Evolutionary conservation across 2,888 invertebrate genomes (phyloP).

Genomic region (Caenorhabditis sp.): DNA sequence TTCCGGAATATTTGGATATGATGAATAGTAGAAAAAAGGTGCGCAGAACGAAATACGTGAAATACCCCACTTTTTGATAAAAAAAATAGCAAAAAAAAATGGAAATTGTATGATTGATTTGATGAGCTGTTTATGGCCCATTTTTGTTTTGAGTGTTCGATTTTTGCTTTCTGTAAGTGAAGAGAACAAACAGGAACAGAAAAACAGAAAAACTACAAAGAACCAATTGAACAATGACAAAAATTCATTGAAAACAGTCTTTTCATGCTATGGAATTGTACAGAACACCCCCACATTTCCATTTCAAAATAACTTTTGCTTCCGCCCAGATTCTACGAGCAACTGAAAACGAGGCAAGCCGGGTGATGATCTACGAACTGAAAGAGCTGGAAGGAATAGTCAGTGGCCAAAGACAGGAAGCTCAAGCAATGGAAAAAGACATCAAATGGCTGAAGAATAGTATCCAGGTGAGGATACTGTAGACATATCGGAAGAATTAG

Average conservation of each 20-base stretch:
- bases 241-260: not conserved
- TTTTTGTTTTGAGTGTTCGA: too few relatives aligned
- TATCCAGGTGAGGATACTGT: conserved; percentile 54
- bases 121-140: too few relatives aligned
- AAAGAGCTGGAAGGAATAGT: conserved; percentile 39
- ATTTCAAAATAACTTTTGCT: not conserved
- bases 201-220: too few relatives aligned
- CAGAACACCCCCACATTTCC: too few relatives aligned
- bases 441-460: conserved; percentile 49
- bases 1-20: conserved; percentile 46
- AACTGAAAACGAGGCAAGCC: conserved; percentile 46
- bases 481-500: too few relatives aligned
- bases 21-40: conserved; percentile 48
- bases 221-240: too few relatives aligned
- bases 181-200: not conserved
- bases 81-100: not conserved
- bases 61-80: not conserved
- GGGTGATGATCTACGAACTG: conserved; percentile 22
- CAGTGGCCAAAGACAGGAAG: conserved; percentile 54
- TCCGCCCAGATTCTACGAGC: conserved; percentile 37
- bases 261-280: too few relatives aligned
- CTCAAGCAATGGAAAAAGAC: conserved; percentile 33
- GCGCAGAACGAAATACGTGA: too few relatives aligned
- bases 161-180: not conserved
- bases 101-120: too few relatives aligned